Conservation (phyloP, 1,140 invertebrate genomes). For the Drosophila mauritiana region DNA sequence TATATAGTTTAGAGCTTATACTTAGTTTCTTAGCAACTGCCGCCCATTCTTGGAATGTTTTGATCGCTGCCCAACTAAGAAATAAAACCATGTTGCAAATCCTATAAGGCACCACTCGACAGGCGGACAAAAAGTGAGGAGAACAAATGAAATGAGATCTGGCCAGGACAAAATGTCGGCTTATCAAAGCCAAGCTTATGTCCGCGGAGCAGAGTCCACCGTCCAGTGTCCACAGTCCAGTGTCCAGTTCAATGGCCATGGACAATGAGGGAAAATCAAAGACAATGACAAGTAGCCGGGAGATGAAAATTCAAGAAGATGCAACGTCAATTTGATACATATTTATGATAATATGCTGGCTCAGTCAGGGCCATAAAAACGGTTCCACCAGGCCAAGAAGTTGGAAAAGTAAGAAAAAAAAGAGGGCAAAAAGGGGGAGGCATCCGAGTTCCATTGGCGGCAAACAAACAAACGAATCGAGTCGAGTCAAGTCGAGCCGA, state of each 20-base stretch:
- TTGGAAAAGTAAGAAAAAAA: slow-evolving; percentile 3
- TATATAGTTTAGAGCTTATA: no score
- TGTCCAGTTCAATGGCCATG: slow-evolving; percentile 65
- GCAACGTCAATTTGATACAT: slow-evolving; percentile 83
- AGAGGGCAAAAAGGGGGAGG: slow-evolving; percentile 7
- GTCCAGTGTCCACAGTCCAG: background rate
- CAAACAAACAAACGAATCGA: slow-evolving; percentile 68
- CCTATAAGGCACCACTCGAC: slow-evolving; percentile 53
- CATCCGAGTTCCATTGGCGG: slow-evolving; percentile 49
- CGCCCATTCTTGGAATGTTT: slow-evolving; percentile 22
- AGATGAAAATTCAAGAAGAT: slow-evolving; percentile 83
- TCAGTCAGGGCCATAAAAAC: slow-evolving; percentile 64
- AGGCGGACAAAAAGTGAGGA: slow-evolving; percentile 34
- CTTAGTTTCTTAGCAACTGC: background rate
- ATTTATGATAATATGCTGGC: slow-evolving; percentile 79
- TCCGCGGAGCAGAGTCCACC: slow-evolving; percentile 42
- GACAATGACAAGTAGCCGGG: slow-evolving; percentile 80
- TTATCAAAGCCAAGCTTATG: slow-evolving; percentile 63
- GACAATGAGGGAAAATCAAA: slow-evolving; percentile 82
- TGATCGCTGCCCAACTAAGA: slow-evolving; percentile 35
- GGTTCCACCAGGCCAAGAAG: slow-evolving; percentile 25
- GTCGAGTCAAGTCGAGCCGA: slow-evolving; percentile 43
- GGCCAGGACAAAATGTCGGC: slow-evolving; percentile 61
- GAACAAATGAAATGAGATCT: slow-evolving; percentile 37
- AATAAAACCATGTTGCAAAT: slow-evolving; percentile 59